Base-by-base conservation (phyloP, 2,888 invertebrate genomes). In the Germaria angustata region DNA sequence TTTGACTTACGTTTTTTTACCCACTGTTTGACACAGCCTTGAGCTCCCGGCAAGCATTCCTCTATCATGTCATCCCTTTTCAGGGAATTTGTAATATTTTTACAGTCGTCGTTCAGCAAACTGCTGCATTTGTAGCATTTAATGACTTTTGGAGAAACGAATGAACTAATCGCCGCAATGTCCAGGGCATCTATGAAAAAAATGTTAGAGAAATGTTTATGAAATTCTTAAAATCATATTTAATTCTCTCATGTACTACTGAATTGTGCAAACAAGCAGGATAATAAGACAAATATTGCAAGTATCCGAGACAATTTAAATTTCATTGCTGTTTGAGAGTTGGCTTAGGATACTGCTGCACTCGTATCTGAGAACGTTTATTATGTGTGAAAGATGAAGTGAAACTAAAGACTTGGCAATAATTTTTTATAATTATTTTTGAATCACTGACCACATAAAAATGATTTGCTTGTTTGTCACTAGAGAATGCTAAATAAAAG, bases 21-120 rank as follows among this genome's bases (percentile, higher is more conserved):
- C 17, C 2, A 32, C 15, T 76, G 76, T 15, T 76, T 76, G 0
- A 76, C 49, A 22, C 76, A 76, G 36, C 76, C 76, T 1, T 46
- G 28, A 0, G 76, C 59, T 4, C 11, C 39, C 13, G 41, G n/a
- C 36, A 2, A 0, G 15, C 66, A 76, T n/a, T 75, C 55, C 24
- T 46, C 36, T 1, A 46, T 0, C 34, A 24, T 8, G 32, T n/a
- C 8, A 2, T 28, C 13, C 3, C 39, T 49, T 4, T 39, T 32
- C 2, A 5, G 1, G 4, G 15, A 1, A 13, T 28, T n/a, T 41
- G 66, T 39, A n/a, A 41, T 17, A 51, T 68, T 59, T n/a, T 39
- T 59, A 17, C 76, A 76, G 11, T 57, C 49, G 22, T 57, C 49
- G 5, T 11, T 15, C 6, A 4, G 2, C 15, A 68, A 13, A 49